A percentile compares a stretch with the other conserved stretches of the same genome.
These are phyloP conservation scores for Etheostoma perlongum DNA, from an alignment of 2,797 vertebrate species.

Conservation along the genomic window DNA sequence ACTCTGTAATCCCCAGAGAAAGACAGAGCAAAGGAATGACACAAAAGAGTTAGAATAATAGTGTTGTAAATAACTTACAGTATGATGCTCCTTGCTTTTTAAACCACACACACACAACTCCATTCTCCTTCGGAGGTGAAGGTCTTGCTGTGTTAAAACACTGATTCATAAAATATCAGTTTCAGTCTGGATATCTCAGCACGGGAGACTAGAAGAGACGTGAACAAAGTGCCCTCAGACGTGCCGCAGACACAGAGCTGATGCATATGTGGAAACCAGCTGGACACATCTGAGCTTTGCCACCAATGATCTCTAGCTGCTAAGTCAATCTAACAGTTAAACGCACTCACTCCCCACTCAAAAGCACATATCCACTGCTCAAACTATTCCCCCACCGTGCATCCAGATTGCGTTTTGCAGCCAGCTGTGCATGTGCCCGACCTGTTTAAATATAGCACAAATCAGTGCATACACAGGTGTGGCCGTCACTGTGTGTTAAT, in stretches of 20 bases:
- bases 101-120: constrained; percentile 32
- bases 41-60: constrained; percentile 18
- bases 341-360: constrained; percentile 41
- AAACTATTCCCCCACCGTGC: constrained; percentile 32
- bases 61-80: constrained; percentile 9
- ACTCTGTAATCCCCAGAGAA: constrained; percentile 31
- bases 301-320: constrained; percentile 47
- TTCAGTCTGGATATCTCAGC: constrained; percentile 36
- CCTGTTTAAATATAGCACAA: constrained; percentile 46
- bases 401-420: constrained; percentile 49
- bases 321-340: constrained; percentile 66
- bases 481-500: constrained; percentile 15
- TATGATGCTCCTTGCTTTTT: constrained; percentile 14
- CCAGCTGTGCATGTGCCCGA: constrained; percentile 17
- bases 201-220: constrained; percentile 16
- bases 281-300: constrained; percentile 47
- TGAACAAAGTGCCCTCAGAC: constrained; percentile 46
- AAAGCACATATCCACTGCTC: constrained; percentile 38
- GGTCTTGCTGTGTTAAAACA: constrained; percentile 38
- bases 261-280: constrained; percentile 65
- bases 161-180: constrained; percentile 46
- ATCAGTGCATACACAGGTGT: constrained; percentile 32
- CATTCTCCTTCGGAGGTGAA: constrained; percentile 35
- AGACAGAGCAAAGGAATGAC: constrained; percentile 40
- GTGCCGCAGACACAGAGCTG: constrained; percentile 21